Base-by-base conservation (phyloP, 2,113 vertebrate genomes). In the Oenanthe melanoleuca region DNA sequence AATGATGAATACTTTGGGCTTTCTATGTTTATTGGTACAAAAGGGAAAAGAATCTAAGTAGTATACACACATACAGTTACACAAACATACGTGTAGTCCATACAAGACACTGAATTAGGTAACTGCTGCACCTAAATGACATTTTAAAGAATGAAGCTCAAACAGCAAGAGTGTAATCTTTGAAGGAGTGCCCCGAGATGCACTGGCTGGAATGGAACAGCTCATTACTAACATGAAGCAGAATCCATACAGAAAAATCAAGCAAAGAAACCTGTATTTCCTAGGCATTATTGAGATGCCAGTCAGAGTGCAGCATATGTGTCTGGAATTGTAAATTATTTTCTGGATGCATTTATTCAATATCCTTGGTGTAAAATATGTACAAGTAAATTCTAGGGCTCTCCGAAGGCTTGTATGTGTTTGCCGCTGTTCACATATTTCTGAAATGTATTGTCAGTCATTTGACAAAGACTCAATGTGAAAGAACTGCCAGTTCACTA, bases 381-480 rank as follows among this genome's bases (percentile, higher is more conserved):
- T 73, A 45, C 57, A 85, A 69, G 66, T 93, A 92, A 85, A 85
- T 89, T 81, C 42, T 82, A 61, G 78, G 61, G 42, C 70, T 89
- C 70, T 95, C 65, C 24, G 45, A 92, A 95, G 63, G 33, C 81
- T 87, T 85, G 44, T 71, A 22, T 63, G 26, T 78, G 57, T 78
- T 85, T 80, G 26, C 75, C 74, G 7, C 69, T 91, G 63, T 77
- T 95, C 85, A n/a, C 28, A 6, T 86, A 57, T 65, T 80, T 92
- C 74, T 93, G 88, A 84, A 80, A 45, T 78, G n/a, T 83, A 16
- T 75, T 92, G 86, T 93, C 83, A 87, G 61, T 60, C 17, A 14
- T 92, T 86, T 89, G 91, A 88, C 77, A 84, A 80, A 86, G 49
- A 67, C 61, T 81, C 57, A 23, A 0, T 49, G 70, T 92, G 70